phyloP scores from a whole-genome alignment of 2,888 invertebrate species.

The Ceramica pisi region DNA sequence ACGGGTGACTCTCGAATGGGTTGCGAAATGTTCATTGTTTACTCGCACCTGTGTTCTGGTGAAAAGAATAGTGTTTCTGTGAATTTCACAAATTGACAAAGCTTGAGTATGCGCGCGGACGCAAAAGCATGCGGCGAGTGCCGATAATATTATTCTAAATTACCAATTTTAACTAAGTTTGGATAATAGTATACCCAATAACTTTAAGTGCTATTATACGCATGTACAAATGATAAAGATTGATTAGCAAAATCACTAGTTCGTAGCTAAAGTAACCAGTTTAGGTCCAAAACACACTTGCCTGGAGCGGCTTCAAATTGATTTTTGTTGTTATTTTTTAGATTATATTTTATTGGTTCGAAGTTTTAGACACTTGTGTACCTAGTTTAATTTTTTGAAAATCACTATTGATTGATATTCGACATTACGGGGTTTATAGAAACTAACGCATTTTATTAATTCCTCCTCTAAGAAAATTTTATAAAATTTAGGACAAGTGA shows the following conservation, averaged over 20 bases:
- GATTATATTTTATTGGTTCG: conserved; percentile 87
- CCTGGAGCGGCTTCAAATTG: conserved; percentile 77
- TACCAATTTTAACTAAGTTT: conserved; percentile 82
- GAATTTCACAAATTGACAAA: conserved; percentile 33
- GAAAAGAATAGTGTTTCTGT: conserved; percentile 5
- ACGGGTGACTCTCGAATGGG: conserved; percentile 63
- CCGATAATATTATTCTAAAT: conserved; percentile 83
- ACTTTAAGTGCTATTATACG: conserved; percentile 85
- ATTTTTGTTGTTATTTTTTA: conserved; percentile 88
- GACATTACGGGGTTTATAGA: conserved; percentile 67
- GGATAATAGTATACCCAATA: conserved; percentile 79
- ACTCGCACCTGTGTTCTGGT: conserved; percentile 13
- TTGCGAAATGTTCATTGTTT: conserved; percentile 35
- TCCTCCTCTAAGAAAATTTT: conserved; percentile 61
- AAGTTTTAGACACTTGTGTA: conserved; percentile 82
- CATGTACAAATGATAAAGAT: conserved; percentile 88
- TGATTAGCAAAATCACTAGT: conserved; percentile 87
- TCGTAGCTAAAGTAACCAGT: conserved; percentile 74
- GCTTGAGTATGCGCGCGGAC: conserved; percentile 36
- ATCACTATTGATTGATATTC: conserved; percentile 77
- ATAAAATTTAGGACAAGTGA: conserved; percentile 70
- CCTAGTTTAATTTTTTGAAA: conserved; percentile 80
- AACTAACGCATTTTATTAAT: conserved; percentile 62
- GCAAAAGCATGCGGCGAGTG: conserved; percentile 50
- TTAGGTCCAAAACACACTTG: conserved; percentile 72